These are phyloP conservation scores for Carcharodon carcharias DNA, from an alignment of 2,797 vertebrate species.

Conservation along the genomic window DNA sequence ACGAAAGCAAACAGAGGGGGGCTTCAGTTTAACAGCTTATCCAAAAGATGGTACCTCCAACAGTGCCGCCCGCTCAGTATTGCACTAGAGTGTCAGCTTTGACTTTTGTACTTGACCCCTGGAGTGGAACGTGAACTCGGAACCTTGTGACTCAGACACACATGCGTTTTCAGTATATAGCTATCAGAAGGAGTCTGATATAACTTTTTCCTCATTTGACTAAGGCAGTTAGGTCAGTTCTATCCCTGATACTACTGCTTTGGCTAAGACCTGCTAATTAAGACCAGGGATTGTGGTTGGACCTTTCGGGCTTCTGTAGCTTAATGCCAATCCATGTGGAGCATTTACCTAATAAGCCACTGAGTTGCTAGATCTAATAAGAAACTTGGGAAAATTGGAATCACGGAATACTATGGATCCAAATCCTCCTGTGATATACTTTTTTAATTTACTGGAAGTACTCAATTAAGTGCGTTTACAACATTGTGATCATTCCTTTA, in stretches of 20 bases:
- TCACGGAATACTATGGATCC: neutral
- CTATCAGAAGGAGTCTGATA: neutral
- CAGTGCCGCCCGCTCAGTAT: too few species aligned
- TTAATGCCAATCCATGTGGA: neutral
- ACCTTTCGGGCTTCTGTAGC: neutral
- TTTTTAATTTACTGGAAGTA: neutral
- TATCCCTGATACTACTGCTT: neutral
- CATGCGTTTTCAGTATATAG: neutral
- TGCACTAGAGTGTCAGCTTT: too few species aligned
- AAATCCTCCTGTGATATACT: neutral
- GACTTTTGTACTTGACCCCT: too few species aligned
- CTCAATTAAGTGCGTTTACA: neutral
- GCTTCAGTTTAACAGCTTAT: too few species aligned
- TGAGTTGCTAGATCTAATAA: neutral
- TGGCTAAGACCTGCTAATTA: neutral
- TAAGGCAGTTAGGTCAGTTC: neutral
- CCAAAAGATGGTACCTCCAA: too few species aligned
- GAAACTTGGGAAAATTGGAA: neutral
- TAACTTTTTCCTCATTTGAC: neutral
- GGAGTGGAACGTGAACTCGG: too few species aligned
- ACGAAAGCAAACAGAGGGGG: too few species aligned
- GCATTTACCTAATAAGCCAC: neutral
- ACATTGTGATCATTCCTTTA: neutral
- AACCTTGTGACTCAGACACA: neutral
- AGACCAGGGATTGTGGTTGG: neutral